Base-by-base conservation (phyloP, 2,797 vertebrate genomes). In the Acanthurus tractus region DNA sequence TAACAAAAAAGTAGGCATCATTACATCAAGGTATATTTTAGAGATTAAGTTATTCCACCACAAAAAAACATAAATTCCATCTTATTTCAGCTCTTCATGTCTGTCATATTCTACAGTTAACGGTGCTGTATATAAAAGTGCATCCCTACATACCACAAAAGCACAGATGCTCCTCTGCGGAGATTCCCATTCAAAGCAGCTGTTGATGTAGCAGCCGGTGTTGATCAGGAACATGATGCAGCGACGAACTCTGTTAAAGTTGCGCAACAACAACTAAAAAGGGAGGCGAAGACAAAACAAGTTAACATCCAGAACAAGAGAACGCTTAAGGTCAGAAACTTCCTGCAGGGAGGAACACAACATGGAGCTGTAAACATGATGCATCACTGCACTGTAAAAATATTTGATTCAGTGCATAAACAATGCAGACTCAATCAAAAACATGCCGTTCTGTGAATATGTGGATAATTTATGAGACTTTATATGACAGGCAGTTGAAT, bases 111-210 rank as follows among this genome's bases (percentile, higher is more conserved):
- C 18, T 8, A 11, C 22, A 53, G 25, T 25, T 40, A 15, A 38
- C 22, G 46, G 38, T 14, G 36, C 10, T 44, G 20, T 52, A 42
- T 48, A 34, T 69, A 3, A 66, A 50, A 63, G 25, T 48, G 64
- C 5, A 70, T 7, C 44, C 78, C 84, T 74, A 88, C 96, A 70
- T 97, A 99, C 98, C 97, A 99, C 85, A 89, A 99, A 98, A 88
- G 97, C 97, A 93, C 97, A 97, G 34, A 99, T 96, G 94, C 97
- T 99, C 93, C 98, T 97, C 94, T 97, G 96, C 48, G 98, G 96
- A 83, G 96, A 99, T 76, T 98, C 97, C 98, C 98, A 99, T 74
- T 98, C 97, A 81, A 99, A 98, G 95, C 98, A 99, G 94, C 98
- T 98, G 94, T 97, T 99, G 90, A 99, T 89, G 88, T 96, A 99